These are phyloP conservation scores for Caenorhabditis wallacei DNA, from an alignment of 2,888 invertebrate genomes.

Conservation along the genomic window DNA sequence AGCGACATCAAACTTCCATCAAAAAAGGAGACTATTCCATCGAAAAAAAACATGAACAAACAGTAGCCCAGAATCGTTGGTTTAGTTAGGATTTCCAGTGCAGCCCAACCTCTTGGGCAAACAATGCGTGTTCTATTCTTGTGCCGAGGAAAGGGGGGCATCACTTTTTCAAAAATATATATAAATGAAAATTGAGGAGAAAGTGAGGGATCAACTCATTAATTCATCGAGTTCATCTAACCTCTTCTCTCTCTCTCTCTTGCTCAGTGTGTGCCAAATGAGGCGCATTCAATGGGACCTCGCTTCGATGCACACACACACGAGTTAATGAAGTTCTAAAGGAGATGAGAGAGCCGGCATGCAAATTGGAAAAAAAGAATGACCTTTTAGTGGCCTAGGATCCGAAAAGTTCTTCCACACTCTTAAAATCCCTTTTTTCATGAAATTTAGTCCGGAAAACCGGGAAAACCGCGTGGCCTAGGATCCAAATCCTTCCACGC, in stretches of 20 bases:
- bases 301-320: constrained; percentile 41
- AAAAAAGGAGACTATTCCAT: background rate
- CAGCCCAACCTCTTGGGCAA: constrained; percentile 25
- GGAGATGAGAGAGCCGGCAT: background rate
- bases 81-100: constrained; percentile 56
- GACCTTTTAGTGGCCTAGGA: background rate
- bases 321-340: constrained; percentile 35
- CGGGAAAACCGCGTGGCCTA: too few relatives aligned
- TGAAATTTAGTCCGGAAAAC: too few relatives aligned
- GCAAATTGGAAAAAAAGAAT: background rate
- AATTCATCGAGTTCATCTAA: constrained; percentile 24
- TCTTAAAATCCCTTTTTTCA: too few relatives aligned
- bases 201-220: constrained; percentile 21
- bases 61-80: constrained; percentile 40
- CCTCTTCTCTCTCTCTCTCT: background rate
- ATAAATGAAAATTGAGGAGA: too few relatives aligned
- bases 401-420: too few relatives aligned
- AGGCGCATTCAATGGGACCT: background rate
- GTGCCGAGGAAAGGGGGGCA: background rate
- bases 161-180: too few relatives aligned
- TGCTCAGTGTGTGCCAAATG: constrained; percentile 12
- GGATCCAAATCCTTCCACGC: too few relatives aligned
- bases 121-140: constrained; percentile 53
- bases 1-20: background rate
- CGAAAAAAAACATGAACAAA: constrained; percentile 45